Evolutionary conservation across 2,113 vertebrate genomes (phyloP).

Genomic region (Stictonetta naevosa): DNA sequence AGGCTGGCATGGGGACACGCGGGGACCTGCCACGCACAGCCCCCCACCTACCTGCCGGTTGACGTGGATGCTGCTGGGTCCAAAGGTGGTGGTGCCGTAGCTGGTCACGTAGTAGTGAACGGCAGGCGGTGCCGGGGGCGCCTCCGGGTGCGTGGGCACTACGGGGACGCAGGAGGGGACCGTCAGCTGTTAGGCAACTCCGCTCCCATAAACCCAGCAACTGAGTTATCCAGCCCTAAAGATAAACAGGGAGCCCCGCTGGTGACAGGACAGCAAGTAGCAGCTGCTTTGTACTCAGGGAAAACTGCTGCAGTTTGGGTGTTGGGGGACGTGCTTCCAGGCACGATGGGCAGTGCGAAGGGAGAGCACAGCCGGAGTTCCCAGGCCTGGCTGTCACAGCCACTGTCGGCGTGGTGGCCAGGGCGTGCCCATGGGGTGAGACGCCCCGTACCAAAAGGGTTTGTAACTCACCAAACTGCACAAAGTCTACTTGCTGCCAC

Average conservation of each 20-base stretch:
- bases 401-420: too few species aligned
- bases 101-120: background rate
- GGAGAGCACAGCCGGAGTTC: too few species aligned
- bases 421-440: too few species aligned
- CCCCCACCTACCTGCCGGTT: slow-evolving; percentile 40
- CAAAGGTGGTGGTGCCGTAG: background rate
- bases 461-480: too few species aligned
- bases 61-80: slow-evolving; percentile 35
- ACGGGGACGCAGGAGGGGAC: background rate
- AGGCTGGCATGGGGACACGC: background rate
- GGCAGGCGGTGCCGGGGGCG: background rate
- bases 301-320: background rate
- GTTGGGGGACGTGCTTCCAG: background rate
- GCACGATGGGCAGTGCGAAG: too few species aligned
- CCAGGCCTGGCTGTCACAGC: too few species aligned
- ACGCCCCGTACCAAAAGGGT: too few species aligned
- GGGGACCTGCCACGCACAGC: too few species aligned
- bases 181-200: background rate
- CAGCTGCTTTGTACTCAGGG: background rate
- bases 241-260: too few species aligned
- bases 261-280: background rate
- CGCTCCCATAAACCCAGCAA: background rate
- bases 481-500: too few species aligned
- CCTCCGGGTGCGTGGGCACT: background rate
- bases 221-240: background rate